Percentiles rank a stretch among this genome's conserved stretches.
phyloP scores from a whole-genome alignment of 2,113 vertebrate species.

The Amphiprion percula region DNA sequence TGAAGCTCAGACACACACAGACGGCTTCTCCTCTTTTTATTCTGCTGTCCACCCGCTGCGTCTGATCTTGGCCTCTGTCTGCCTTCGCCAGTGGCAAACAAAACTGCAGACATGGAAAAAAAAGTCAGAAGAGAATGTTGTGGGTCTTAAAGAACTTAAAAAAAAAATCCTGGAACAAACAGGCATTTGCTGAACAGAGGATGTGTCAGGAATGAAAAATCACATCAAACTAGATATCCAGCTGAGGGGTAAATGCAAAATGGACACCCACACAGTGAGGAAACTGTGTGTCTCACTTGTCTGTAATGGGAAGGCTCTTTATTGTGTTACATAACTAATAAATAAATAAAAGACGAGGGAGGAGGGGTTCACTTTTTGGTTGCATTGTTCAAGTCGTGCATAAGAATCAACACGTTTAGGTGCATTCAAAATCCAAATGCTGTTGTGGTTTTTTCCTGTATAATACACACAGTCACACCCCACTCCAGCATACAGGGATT shows the following conservation, averaged over 20 bases:
- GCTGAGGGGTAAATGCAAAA: conserved; percentile 15
- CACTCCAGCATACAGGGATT: neutral
- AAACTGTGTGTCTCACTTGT: neutral
- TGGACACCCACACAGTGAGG: conserved; percentile 38
- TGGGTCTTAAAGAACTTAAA: neutral
- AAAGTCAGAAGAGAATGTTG: conserved; percentile 6
- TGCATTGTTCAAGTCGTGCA: conserved; percentile 24
- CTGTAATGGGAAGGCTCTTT: conserved; percentile 14
- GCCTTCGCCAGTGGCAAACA: conserved; percentile 23
- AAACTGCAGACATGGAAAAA: neutral
- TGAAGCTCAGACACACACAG: neutral
- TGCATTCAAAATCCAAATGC: neutral
- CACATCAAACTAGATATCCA: conserved; percentile 28
- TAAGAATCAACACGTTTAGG: neutral
- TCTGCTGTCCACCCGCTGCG: conserved; percentile 13
- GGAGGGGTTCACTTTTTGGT: conserved; percentile 30
- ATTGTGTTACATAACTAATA: conserved; percentile 40
- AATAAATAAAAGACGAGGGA: neutral
- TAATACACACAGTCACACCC: neutral
- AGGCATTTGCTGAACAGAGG: conserved; percentile 27
- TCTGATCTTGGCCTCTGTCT: conserved; percentile 26
- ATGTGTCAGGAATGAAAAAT: conserved; percentile 29
- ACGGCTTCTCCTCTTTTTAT: conserved; percentile 13
- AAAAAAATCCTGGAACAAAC: neutral
- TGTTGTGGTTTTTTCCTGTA: neutral